Conservation (phyloP, 2,113 vertebrate species). For the Heloderma charlesbogerti region DNA sequence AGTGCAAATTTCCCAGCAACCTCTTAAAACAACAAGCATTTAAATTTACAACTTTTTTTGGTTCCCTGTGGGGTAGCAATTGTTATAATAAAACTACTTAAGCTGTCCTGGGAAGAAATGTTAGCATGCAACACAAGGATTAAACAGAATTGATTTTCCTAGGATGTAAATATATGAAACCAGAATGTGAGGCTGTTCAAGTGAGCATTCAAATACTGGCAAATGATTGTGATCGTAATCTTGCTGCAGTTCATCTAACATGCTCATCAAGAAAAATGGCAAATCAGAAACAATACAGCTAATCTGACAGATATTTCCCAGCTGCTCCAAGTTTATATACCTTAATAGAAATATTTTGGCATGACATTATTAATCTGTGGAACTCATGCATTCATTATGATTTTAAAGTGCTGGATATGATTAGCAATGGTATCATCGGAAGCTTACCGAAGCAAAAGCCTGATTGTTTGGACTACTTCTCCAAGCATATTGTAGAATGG, state of each 20-base stretch:
- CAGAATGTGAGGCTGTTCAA: conserved; percentile 37
- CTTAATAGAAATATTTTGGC: conserved; percentile 43
- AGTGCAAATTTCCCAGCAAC: conserved; percentile 5
- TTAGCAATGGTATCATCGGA: conserved; percentile 20
- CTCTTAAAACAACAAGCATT: conserved; percentile 37
- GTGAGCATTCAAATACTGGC: conserved; percentile 40
- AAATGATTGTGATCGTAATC: conserved; percentile 48
- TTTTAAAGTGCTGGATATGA: conserved; percentile 25
- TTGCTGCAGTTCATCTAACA: conserved; percentile 48
- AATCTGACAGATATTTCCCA: conserved; percentile 42
- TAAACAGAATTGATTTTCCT: conserved; percentile 52
- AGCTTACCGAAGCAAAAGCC: neutral
- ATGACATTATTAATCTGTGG: conserved; percentile 40
- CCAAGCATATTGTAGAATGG: neutral
- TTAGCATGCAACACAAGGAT: conserved; percentile 49
- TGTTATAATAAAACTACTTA: conserved; percentile 37
- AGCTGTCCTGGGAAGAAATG: conserved; percentile 43
- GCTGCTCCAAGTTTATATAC: conserved; percentile 33
- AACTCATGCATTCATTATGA: conserved; percentile 38
- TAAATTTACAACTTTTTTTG: conserved; percentile 57
- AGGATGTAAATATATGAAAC: conserved; percentile 35
- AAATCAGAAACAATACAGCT: conserved; percentile 39
- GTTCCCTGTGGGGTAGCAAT: conserved; percentile 34
- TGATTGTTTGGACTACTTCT: conserved; percentile 27
- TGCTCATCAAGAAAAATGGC: conserved; percentile 51